phyloP scores from a whole-genome alignment of 1,140 invertebrate species.

The Nomia melanderi region DNA sequence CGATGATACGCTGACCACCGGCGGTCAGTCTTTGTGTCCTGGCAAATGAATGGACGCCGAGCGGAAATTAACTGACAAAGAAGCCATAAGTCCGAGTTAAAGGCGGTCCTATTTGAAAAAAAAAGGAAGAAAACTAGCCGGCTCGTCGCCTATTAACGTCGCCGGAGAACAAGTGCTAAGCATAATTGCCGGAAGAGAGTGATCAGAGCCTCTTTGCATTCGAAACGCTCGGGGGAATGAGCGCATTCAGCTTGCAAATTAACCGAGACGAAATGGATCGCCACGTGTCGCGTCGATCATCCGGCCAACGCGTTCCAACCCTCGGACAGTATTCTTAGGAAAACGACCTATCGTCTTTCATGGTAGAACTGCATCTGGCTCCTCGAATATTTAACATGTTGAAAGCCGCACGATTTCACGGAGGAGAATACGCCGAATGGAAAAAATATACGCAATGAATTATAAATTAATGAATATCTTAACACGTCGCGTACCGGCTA shows the following conservation, averaged over 20 bases:
- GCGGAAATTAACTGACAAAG: background rate
- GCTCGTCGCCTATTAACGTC: background rate
- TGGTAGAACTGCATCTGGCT: too few relatives aligned
- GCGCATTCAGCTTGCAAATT: slow-evolving; percentile 20
- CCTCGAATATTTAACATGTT: too few relatives aligned
- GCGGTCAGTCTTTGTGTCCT: too few relatives aligned
- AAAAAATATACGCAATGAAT: too few relatives aligned
- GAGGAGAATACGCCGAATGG: too few relatives aligned
- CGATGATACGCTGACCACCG: background rate
- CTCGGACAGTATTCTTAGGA: background rate
- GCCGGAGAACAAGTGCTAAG: slow-evolving; percentile 1
- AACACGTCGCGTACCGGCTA: too few relatives aligned
- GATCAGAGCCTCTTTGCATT: slow-evolving; percentile 39
- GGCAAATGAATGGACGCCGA: background rate
- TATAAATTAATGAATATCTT: too few relatives aligned
- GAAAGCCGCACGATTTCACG: too few relatives aligned
- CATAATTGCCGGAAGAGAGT: slow-evolving; percentile 38
- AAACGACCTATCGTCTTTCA: too few relatives aligned
- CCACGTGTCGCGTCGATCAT: background rate
- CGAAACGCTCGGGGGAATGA: background rate
- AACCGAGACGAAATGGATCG: background rate
- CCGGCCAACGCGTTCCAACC: background rate
- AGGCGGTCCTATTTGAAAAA: background rate
- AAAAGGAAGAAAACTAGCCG: background rate
- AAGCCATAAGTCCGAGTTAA: background rate